Percentiles rank a stretch among this genome's conserved stretches.
phyloP scores from a whole-genome alignment of 2,113 vertebrate genomes.

The Pipra filicauda region DNA sequence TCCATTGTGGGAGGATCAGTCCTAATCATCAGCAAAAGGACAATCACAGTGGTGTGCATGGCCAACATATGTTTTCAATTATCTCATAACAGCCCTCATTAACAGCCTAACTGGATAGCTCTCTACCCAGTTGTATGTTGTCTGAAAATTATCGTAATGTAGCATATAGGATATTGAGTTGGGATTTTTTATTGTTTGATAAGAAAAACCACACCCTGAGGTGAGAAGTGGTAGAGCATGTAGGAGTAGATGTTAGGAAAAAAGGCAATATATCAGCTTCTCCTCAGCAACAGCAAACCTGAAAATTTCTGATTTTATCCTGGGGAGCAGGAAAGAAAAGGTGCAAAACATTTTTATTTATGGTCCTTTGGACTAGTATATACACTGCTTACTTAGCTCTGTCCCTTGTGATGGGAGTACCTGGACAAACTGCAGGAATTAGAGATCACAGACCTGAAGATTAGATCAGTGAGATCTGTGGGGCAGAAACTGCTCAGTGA shows the following conservation, averaged over 20 bases:
- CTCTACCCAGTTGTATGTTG: constrained; percentile 2
- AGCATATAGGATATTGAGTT: neutral
- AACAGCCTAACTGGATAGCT: constrained; percentile 53
- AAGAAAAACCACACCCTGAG: neutral
- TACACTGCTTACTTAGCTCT: neutral
- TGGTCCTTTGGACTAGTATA: neutral
- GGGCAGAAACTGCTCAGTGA: neutral
- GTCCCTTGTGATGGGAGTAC: neutral
- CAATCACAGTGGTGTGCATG: constrained; percentile 40
- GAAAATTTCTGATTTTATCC: neutral
- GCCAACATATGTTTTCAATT: constrained; percentile 70
- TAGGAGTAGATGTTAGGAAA: neutral
- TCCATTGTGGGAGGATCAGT: constrained; percentile 17
- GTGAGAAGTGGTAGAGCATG: neutral
- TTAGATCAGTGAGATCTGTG: neutral
- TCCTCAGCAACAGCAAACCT: neutral
- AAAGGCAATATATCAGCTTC: neutral
- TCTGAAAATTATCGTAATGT: constrained; percentile 7
- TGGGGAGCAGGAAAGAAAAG: neutral
- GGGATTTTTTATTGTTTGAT: neutral
- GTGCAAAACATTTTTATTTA: neutral
- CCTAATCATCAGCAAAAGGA: constrained; percentile 38
- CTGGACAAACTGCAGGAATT: neutral
- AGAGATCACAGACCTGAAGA: neutral
- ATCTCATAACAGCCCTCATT: constrained; percentile 59